phyloP scores from a whole-genome alignment of 2,888 invertebrate genomes.

The Tanytarsus gracilentus region DNA sequence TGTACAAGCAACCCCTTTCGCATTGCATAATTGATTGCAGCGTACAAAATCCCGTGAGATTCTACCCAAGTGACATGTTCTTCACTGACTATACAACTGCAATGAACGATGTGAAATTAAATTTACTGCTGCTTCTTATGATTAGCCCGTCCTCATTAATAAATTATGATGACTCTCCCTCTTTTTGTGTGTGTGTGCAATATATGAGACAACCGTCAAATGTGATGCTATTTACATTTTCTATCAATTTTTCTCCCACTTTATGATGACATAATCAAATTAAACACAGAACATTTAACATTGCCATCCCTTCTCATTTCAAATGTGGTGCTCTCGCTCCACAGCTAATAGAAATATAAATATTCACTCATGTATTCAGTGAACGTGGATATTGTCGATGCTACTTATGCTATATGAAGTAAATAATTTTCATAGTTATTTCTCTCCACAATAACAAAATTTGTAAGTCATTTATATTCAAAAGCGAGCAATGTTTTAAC shows the following conservation, averaged over 20 bases:
- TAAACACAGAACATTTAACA: constrained; percentile 25
- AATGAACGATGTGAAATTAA: constrained; percentile 5
- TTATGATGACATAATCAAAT: constrained; percentile 28
- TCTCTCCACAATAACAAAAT: neutral
- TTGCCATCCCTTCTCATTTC: neutral
- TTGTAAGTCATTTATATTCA: no score
- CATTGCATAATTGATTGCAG: constrained; percentile 25
- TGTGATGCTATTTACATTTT: constrained; percentile 14
- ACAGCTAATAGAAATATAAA: constrained; percentile 23
- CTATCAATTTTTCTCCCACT: constrained; percentile 14
- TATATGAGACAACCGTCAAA: neutral
- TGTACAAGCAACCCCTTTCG: constrained; percentile 7
- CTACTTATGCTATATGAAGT: no score
- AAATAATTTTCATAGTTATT: neutral
- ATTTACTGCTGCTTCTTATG: constrained; percentile 15
- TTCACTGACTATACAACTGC: neutral
- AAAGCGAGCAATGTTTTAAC: no score
- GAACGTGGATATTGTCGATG: constrained; percentile 19
- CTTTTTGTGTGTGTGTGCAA: neutral
- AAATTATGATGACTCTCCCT: constrained; percentile 17
- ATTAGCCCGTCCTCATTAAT: constrained; percentile 24
- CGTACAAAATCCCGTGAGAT: constrained; percentile 24
- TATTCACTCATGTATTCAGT: constrained; percentile 21
- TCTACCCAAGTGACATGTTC: constrained; percentile 21
- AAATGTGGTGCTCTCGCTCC: neutral